Base-by-base conservation (phyloP, 92 coral and sea anemone species). In the Epizoanthus fatuus region DNA sequence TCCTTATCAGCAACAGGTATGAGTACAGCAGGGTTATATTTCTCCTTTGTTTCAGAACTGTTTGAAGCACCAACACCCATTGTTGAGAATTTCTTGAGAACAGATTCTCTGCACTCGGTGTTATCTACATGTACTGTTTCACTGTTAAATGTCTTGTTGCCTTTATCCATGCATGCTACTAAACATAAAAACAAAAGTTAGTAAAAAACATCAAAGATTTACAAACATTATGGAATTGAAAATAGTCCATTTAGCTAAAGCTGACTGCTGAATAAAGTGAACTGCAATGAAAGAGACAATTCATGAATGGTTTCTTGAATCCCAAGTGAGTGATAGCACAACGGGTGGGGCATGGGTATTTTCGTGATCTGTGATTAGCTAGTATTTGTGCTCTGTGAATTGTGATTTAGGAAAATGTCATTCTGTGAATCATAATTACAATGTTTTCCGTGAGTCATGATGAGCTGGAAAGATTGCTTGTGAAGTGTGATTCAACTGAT, bases 101-200 rank as follows among this genome's bases (percentile, higher is more conserved):
- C 77, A 51, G 75, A 19, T 63, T 74, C 63, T 47, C 67, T 64
- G 44, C 19, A 67, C 10, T 44, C 7, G 4, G 53, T 54, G 69
- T 42, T 82, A 4, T 58, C 20, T 1, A 37, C 67, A 12, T n/a
- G 38, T 14, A 13, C 10, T 35, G 29, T 39, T 40, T 56, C 76
- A 32, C 17, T 58, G 29, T 38, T 47, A 59, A 70, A 56, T 64
- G 37, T 81, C 53, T 59, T 56, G 40, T 20, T 54, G 20, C 64
- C 22, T 6, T 52, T 51, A 51, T 81, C 75, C 63, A 66, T 67
- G 54, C 53, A 55, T 37, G 53, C 82, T 77, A 35, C 57, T 20
- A 56, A 7, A 13, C 0, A 66, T 37, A 38, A 37, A 38, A 38
- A 9, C 15, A 15, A 7, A 75, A 49, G 53, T 49, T 49, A 15